Evolutionary conservation across 2,113 vertebrate species (phyloP).

Genomic region (Bos javanicus): DNA sequence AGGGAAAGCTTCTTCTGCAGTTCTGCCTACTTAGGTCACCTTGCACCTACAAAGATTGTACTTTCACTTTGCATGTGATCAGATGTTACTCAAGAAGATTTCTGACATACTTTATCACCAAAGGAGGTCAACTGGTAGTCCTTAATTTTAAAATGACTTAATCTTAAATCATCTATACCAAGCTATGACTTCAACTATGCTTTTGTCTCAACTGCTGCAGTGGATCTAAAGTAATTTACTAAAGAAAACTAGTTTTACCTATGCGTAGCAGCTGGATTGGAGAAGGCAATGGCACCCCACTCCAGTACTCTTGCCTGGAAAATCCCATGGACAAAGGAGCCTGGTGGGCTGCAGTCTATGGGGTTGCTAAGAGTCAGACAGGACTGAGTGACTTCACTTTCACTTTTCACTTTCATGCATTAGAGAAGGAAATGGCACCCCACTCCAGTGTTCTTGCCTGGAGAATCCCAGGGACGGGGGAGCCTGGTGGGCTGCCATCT

Average conservation of each 20-base stretch:
- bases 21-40: not conserved
- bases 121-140: not conserved
- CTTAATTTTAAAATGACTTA: not conserved
- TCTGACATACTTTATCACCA: not conserved
- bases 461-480: no score
- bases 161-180: slow-evolving; percentile 7
- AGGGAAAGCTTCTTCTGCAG: not conserved
- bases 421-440: no score
- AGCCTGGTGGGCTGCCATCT: no score
- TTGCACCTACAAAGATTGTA: not conserved
- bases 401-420: no score
- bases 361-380: no score
- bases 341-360: no score
- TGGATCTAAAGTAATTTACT: not conserved
- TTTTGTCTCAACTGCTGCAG: not conserved
- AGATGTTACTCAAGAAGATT: not conserved
- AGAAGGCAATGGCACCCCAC: no score
- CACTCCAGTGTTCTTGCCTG: no score
- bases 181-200: slow-evolving; percentile 26
- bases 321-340: no score
- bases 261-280: not conserved
- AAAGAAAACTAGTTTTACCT: not conserved
- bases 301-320: no score
- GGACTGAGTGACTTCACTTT: no score
- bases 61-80: not conserved